These are phyloP conservation scores for Danio jaintianensis DNA, from an alignment of 2,797 vertebrate genomes.

Conservation along the genomic window DNA sequence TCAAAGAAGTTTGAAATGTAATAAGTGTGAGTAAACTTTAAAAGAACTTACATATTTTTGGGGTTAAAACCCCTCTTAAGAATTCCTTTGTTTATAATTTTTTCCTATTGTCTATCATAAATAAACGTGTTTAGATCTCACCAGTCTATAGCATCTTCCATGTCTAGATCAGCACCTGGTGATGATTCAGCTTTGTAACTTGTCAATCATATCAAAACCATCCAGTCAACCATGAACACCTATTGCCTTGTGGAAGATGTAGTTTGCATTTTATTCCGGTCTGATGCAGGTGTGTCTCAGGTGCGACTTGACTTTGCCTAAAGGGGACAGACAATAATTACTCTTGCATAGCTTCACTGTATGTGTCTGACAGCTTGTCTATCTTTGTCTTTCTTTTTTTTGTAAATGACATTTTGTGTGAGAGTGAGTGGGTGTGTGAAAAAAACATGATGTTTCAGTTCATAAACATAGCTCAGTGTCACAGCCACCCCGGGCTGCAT, in stretches of 20 bases:
- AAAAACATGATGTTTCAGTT: slow-evolving; percentile 33
- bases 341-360: slow-evolving; percentile 33
- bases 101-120: neutral
- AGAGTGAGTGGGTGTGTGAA: slow-evolving; percentile 47
- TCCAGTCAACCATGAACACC: slow-evolving; percentile 15
- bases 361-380: slow-evolving; percentile 39
- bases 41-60: neutral
- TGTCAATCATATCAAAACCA: neutral
- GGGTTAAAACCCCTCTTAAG: neutral
- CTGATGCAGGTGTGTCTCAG: slow-evolving; percentile 40
- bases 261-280: slow-evolving; percentile 33
- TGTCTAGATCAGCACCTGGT: slow-evolving; percentile 13
- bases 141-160: neutral
- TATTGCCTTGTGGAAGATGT: slow-evolving; percentile 30
- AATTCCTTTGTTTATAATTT: neutral
- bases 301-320: slow-evolving; percentile 52
- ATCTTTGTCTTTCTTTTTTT: slow-evolving; percentile 43
- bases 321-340: slow-evolving; percentile 65
- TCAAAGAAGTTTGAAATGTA: neutral
- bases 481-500: slow-evolving; percentile 40
- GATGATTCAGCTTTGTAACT: neutral
- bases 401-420: slow-evolving; percentile 56
- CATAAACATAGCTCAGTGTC: slow-evolving; percentile 62
- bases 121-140: neutral
- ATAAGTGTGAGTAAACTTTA: neutral